phyloP scores from a whole-genome alignment of 2,113 vertebrate species.

The Panurus biarmicus region DNA sequence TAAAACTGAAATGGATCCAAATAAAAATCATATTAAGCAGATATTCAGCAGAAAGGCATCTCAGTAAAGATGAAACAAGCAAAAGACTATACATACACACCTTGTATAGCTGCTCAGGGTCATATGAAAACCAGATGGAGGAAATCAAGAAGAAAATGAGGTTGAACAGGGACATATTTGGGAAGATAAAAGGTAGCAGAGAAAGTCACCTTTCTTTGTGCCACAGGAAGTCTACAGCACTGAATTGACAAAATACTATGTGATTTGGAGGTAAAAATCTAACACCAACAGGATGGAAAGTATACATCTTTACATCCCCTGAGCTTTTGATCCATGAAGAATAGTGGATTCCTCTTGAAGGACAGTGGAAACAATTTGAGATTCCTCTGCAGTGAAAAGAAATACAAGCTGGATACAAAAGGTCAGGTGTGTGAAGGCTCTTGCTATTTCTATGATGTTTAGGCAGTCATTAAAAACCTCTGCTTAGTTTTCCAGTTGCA shows the following conservation, averaged over 20 bases:
- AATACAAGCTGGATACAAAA: not conserved
- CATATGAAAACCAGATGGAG: slow-evolving; percentile 42
- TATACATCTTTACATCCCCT: not conserved
- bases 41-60: not conserved
- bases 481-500: not conserved
- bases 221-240: not conserved
- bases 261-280: not conserved
- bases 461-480: not conserved
- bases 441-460: not conserved
- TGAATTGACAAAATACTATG: not conserved
- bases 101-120: slow-evolving; percentile 46
- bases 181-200: slow-evolving; percentile 14
- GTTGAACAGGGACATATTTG: not conserved
- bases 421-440: not conserved
- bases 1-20: slow-evolving; percentile 13
- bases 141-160: slow-evolving; percentile 26
- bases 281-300: not conserved
- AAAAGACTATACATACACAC: slow-evolving; percentile 12
- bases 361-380: not conserved
- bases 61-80: not conserved
- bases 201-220: not conserved
- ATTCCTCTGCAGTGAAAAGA: not conserved
- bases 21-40: not conserved
- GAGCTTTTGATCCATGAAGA: not conserved
- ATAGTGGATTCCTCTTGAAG: not conserved